A percentile compares a stretch with the other conserved stretches of the same genome.
These are phyloP conservation scores for Saccostrea echinata DNA, from an alignment of 1,140 invertebrate species.

Conservation along the genomic window DNA sequence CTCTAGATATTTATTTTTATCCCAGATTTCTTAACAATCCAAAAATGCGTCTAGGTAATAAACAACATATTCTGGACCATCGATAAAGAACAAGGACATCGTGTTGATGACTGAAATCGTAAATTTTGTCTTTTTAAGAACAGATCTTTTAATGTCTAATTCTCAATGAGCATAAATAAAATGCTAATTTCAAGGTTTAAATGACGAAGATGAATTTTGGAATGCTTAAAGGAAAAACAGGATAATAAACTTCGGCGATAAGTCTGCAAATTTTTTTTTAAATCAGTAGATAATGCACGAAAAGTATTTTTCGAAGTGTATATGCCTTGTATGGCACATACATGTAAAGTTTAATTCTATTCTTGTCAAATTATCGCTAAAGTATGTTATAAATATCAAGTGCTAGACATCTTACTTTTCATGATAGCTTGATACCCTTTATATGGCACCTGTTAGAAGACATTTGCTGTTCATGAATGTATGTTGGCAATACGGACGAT, in stretches of 20 bases:
- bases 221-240: background rate
- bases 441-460: background rate
- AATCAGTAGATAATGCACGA: background rate
- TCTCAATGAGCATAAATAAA: slow-evolving; percentile 11
- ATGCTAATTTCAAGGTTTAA: background rate
- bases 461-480: background rate
- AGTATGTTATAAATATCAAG: background rate
- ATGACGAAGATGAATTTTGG: slow-evolving; percentile 12
- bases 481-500: too few relatives aligned
- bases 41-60: slow-evolving; percentile 9
- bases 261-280: background rate
- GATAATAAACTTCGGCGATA: background rate
- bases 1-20: slow-evolving; percentile 34
- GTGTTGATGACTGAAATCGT: slow-evolving; percentile 16
- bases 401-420: background rate
- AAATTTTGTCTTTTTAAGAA: background rate
- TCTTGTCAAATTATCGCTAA: too few relatives aligned
- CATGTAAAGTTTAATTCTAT: too few relatives aligned
- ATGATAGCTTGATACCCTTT: too few relatives aligned
- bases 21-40: slow-evolving; percentile 28
- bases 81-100: slow-evolving; percentile 8
- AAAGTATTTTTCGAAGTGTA: background rate
- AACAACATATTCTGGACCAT: slow-evolving; percentile 3
- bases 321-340: too few relatives aligned
- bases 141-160: slow-evolving; percentile 14